Evolutionary conservation across 2,888 invertebrate species (phyloP).

Genomic region (Himalopsyche tibetana): DNA sequence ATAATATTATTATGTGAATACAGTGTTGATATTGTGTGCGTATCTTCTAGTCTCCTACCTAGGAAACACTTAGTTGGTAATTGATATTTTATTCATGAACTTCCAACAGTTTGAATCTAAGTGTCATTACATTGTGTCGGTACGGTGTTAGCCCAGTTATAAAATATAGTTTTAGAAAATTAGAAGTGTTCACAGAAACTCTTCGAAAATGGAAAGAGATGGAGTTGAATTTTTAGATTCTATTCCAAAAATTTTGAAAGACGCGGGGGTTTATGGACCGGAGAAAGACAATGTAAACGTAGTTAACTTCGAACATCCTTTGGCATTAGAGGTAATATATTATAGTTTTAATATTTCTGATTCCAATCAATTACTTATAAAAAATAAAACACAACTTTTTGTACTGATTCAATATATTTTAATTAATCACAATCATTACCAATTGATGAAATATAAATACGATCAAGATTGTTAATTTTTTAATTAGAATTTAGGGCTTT

Average conservation of each 20-base stretch:
- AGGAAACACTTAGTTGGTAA: not conserved
- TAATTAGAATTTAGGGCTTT: no score
- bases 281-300: constrained; percentile 48
- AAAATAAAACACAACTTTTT: no score
- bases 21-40: no score
- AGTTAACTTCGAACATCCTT: constrained; percentile 60
- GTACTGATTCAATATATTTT: no score
- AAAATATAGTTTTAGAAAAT: not conserved
- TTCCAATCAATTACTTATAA: not conserved
- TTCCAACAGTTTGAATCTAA: constrained; percentile 1
- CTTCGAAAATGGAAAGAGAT: constrained; percentile 53
- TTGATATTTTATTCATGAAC: constrained; percentile 27
- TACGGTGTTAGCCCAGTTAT: constrained; percentile 5
- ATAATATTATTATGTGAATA: no score
- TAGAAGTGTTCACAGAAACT: not conserved
- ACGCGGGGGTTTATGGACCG: constrained; percentile 54
- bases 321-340: constrained; percentile 57
- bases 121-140: not conserved
- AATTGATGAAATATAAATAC: no score
- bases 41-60: no score
- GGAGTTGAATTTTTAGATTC: constrained; percentile 61
- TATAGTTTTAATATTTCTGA: not conserved
- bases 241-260: constrained; percentile 60
- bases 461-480: no score
- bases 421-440: no score